Conservation (phyloP, 1,140 invertebrate species). For the Meloidogyne chitwoodi region DNA sequence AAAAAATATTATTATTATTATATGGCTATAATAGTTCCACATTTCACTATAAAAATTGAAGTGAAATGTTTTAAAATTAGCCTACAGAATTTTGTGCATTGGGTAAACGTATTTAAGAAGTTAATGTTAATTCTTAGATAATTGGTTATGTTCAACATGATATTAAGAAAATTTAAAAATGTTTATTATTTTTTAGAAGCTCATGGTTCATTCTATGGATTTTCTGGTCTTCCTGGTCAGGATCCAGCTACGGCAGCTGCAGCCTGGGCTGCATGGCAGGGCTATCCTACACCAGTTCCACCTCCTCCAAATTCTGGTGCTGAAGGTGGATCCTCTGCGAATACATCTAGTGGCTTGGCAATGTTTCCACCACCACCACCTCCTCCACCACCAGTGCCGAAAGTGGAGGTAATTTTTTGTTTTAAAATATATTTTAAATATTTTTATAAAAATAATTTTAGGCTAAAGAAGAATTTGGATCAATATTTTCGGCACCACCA, state of each 20-base stretch:
- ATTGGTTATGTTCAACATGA: slow-evolving; percentile 15
- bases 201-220: neutral
- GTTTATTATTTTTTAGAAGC: neutral
- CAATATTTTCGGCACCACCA: slow-evolving; percentile 22
- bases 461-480: slow-evolving; percentile 15
- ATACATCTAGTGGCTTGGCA: slow-evolving; percentile 2
- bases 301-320: slow-evolving; percentile 1
- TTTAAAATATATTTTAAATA: neutral
- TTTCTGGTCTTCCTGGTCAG: slow-evolving; percentile 8
- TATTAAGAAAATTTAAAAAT: neutral
- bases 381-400: slow-evolving; percentile 31
- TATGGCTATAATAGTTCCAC: slow-evolving; percentile 4
- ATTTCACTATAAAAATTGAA: neutral
- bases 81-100: neutral
- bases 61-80: slow-evolving; percentile 16
- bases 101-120: neutral
- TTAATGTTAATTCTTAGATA: neutral
- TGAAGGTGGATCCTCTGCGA: neutral
- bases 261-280: slow-evolving; percentile 19
- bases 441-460: neutral
- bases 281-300: slow-evolving; percentile 16
- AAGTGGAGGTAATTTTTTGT: neutral
- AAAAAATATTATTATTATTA: neutral
- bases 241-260: slow-evolving; percentile 24
- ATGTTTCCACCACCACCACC: slow-evolving; percentile 33